Conservation (phyloP, 2,113 vertebrate species). For the Mormyrus iriodes region DNA sequence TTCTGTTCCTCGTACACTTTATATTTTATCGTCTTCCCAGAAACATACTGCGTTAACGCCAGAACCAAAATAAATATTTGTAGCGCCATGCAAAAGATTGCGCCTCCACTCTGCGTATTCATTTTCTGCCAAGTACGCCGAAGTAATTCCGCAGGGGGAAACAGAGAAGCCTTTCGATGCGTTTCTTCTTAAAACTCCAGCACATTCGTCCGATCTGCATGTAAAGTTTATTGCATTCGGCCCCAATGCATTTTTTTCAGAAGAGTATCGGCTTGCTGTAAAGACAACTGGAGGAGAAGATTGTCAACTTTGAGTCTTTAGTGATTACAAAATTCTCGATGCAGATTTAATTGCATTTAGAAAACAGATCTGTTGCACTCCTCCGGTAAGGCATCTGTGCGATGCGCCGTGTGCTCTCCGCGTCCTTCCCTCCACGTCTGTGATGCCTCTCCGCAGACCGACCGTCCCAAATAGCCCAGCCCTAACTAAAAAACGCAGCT, state of each 20-base stretch:
- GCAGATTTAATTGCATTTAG: neutral
- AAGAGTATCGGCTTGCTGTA: neutral
- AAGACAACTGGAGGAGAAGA: neutral
- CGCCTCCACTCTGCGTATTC: neutral
- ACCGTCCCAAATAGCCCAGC: constrained; percentile 61
- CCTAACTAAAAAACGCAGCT: constrained; percentile 60
- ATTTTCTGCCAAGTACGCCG: constrained; percentile 1
- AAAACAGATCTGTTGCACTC: constrained; percentile 40
- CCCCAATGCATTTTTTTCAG: constrained; percentile 5
- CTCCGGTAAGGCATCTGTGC: constrained; percentile 37
- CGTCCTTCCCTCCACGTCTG: constrained; percentile 38
- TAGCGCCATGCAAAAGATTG: constrained; percentile 44
- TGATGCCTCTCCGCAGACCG: constrained; percentile 57
- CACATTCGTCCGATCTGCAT: constrained; percentile 15
- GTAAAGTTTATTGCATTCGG: constrained; percentile 2
- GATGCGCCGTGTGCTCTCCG: constrained; percentile 37
- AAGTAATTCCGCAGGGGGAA: constrained; percentile 15
- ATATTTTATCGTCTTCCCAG: constrained; percentile 82
- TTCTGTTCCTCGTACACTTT: constrained; percentile 89
- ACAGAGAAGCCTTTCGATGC: neutral
- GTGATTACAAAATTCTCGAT: constrained; percentile 23
- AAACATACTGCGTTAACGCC: constrained; percentile 42
- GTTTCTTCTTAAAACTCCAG: constrained; percentile 1
- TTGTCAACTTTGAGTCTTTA: constrained; percentile 17
- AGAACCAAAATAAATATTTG: constrained; percentile 47